A percentile compares a stretch with the other conserved stretches of the same genome.
These are phyloP conservation scores for Myodes glareolus DNA, from an alignment of 2,113 vertebrate species.

Conservation along the genomic window DNA sequence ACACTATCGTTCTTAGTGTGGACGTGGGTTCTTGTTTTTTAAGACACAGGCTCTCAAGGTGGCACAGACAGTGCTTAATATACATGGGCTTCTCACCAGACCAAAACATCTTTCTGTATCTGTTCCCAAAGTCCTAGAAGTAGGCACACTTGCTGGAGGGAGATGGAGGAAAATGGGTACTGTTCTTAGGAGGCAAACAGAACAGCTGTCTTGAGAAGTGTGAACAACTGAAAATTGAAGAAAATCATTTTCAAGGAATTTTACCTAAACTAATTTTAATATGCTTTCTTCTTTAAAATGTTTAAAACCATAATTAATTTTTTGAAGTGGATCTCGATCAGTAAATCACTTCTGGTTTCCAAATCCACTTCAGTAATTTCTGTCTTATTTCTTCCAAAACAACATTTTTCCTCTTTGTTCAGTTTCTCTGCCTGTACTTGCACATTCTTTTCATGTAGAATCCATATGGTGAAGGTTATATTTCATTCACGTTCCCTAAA, in stretches of 20 bases:
- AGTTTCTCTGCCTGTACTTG: neutral
- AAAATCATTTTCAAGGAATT: neutral
- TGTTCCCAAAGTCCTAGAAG: fast-evolving
- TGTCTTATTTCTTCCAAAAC: neutral
- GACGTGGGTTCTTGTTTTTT: neutral
- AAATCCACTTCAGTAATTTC: neutral
- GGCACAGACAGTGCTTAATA: neutral
- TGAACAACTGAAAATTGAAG: neutral
- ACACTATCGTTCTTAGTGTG: too few species aligned
- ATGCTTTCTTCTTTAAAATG: neutral
- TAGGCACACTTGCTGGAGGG: neutral
- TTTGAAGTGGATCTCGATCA: neutral
- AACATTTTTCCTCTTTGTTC: neutral
- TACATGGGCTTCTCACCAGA: neutral
- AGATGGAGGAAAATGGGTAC: neutral
- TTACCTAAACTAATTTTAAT: neutral
- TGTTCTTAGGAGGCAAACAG: fast-evolving
- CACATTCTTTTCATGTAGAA: neutral
- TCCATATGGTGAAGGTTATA: neutral
- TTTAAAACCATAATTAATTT: neutral
- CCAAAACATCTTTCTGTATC: neutral
- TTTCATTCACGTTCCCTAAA: neutral
- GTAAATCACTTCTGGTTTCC: neutral
- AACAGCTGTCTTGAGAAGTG: neutral
- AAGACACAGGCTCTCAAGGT: neutral